These are phyloP conservation scores for Tanytarsus gracilentus DNA, from an alignment of 2,888 invertebrate genomes.

Conservation along the genomic window DNA sequence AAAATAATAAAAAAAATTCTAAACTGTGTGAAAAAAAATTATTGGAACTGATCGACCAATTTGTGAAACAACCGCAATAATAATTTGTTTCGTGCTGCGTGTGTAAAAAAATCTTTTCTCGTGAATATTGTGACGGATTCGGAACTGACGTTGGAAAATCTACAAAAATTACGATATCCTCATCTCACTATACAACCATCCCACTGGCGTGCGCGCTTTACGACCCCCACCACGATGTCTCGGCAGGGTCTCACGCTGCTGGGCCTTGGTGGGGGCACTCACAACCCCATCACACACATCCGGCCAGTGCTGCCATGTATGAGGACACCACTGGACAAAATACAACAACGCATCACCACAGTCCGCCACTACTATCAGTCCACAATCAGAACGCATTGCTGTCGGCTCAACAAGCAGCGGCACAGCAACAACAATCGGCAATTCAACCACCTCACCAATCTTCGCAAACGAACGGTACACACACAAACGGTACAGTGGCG, in stretches of 20 bases:
- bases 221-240: conserved; percentile 48
- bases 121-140: not conserved
- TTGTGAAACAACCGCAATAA: not conserved
- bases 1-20: no score
- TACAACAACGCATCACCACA: conserved; percentile 32
- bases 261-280: conserved; percentile 48
- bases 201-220: conserved; percentile 47
- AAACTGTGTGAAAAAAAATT: no score
- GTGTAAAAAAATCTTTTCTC: not conserved
- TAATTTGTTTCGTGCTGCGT: not conserved
- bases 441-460: conserved; percentile 35
- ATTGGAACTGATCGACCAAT: not conserved
- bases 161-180: conserved; percentile 45
- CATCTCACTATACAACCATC: conserved; percentile 45
- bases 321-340: conserved; percentile 42
- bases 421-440: conserved; percentile 37
- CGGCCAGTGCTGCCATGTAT: conserved; percentile 52
- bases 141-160: conserved; percentile 38
- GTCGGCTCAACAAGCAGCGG: conserved; percentile 32
- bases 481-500: conserved; percentile 43
- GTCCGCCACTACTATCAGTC: conserved; percentile 30
- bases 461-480: conserved; percentile 33
- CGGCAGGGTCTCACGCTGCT: conserved; percentile 47
- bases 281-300: conserved; percentile 47
- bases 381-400: conserved; percentile 27